Conservation (phyloP, 1,140 invertebrate genomes). For the Lepidostoma basale region DNA sequence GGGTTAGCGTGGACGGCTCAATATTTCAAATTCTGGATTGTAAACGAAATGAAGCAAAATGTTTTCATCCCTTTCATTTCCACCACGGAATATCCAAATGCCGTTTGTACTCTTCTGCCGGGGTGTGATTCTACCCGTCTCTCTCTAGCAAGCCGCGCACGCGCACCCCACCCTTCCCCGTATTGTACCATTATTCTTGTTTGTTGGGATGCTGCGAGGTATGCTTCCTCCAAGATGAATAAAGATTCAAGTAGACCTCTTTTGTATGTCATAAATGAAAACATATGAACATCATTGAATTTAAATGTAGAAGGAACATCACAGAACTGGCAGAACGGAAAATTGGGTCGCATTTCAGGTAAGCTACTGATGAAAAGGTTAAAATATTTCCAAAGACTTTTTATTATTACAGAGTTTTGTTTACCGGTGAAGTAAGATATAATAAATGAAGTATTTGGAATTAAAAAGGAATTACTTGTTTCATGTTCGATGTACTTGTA, state of each 20-base stretch:
- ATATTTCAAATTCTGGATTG: background rate
- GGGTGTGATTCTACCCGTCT: conserved; percentile 14
- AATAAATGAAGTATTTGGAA: too few species aligned
- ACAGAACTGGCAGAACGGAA: too few species aligned
- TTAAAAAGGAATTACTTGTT: too few species aligned
- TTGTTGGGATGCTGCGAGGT: conserved; percentile 11
- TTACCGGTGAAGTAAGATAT: too few species aligned
- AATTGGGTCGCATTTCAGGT: too few species aligned
- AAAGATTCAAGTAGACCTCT: conserved; percentile 10
- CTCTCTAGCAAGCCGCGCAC: background rate
- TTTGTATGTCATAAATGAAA: background rate
- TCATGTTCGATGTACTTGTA: too few species aligned
- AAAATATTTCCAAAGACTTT: too few species aligned
- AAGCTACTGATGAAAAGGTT: too few species aligned
- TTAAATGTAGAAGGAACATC: too few species aligned
- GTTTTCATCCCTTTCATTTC: background rate
- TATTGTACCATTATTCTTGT: conserved; percentile 1
- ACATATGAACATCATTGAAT: too few species aligned
- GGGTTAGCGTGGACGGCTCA: conserved; percentile 17
- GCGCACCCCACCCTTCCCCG: background rate
- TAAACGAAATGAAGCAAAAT: background rate
- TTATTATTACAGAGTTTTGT: too few species aligned
- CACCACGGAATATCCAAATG: background rate
- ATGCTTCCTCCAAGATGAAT: conserved; percentile 6
- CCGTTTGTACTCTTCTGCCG: background rate